These are phyloP conservation scores for Spodoptera litura DNA, from an alignment of 1,140 invertebrate genomes.

Conservation along the genomic window DNA sequence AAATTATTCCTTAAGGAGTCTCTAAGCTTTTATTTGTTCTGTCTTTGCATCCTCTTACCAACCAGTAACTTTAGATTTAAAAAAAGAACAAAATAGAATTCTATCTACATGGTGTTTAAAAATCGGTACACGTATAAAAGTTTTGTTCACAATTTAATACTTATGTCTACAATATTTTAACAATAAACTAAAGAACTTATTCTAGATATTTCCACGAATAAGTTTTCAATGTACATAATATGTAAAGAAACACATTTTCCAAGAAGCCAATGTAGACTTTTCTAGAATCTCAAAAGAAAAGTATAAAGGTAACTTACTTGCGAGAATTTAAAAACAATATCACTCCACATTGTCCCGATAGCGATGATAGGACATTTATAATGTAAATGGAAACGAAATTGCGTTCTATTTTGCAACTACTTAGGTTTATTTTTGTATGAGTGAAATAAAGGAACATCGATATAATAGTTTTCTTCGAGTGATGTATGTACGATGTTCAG, in stretches of 20 bases:
- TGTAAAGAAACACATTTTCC: background rate
- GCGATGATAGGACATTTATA: slow-evolving; percentile 60
- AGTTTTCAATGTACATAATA: background rate
- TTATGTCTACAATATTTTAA: too few relatives aligned
- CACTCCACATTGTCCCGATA: slow-evolving; percentile 51
- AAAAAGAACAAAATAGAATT: too few relatives aligned
- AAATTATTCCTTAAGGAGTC: slow-evolving; percentile 55
- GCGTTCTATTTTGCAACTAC: slow-evolving; percentile 56
- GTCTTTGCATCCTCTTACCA: background rate
- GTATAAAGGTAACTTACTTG: background rate
- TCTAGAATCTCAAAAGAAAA: slow-evolving; percentile 43
- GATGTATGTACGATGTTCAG: slow-evolving; percentile 57
- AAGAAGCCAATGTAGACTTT: background rate
- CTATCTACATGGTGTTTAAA: too few relatives aligned
- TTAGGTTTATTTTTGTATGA: slow-evolving; percentile 65
- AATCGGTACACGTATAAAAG: too few relatives aligned
- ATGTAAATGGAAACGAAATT: slow-evolving; percentile 57
- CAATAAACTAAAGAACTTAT: too few relatives aligned
- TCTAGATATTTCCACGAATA: background rate
- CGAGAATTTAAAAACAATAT: slow-evolving; percentile 38
- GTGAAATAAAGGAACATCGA: slow-evolving; percentile 72
- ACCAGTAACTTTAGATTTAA: slow-evolving; percentile 12
- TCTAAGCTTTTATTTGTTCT: slow-evolving; percentile 25
- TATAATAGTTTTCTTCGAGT: slow-evolving; percentile 76
- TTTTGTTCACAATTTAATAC: too few relatives aligned